phyloP scores from a whole-genome alignment of 2,113 vertebrate genomes.

The Chlorocebus sabaeus region DNA sequence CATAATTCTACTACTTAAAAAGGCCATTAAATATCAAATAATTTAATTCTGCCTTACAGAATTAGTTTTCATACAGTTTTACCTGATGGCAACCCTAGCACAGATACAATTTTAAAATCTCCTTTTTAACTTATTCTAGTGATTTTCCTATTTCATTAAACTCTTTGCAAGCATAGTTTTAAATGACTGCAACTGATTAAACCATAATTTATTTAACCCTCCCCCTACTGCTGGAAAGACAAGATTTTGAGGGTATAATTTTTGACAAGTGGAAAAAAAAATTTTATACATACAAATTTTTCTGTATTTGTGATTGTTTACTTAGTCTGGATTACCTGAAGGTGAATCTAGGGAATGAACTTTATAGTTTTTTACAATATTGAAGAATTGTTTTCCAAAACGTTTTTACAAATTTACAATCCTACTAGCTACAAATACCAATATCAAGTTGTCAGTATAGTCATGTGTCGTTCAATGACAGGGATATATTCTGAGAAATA shows the following conservation, averaged over 20 bases:
- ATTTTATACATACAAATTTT: background rate
- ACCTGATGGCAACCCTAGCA: background rate
- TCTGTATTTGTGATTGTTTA: constrained; percentile 3
- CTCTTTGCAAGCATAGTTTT: background rate
- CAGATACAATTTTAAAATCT: background rate
- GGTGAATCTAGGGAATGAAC: background rate
- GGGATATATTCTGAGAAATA: background rate
- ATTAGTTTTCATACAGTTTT: background rate
- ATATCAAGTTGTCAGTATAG: background rate
- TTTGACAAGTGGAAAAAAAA: background rate
- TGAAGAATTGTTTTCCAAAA: background rate
- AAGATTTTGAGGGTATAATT: background rate
- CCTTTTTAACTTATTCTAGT: background rate
- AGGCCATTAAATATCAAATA: background rate
- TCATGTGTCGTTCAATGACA: background rate
- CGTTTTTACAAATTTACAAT: background rate
- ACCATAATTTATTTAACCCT: background rate
- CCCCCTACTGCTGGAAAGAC: background rate
- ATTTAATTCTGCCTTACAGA: background rate
- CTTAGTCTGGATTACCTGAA: background rate
- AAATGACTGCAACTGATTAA: background rate
- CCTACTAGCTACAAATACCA: background rate
- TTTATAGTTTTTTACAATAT: background rate
- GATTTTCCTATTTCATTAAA: constrained; percentile 7
- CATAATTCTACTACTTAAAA: background rate